Percentiles rank a stretch among this genome's conserved stretches.
These are phyloP conservation scores for Athrips mouffetella DNA, from an alignment of 2,888 invertebrate species.

Conservation along the genomic window DNA sequence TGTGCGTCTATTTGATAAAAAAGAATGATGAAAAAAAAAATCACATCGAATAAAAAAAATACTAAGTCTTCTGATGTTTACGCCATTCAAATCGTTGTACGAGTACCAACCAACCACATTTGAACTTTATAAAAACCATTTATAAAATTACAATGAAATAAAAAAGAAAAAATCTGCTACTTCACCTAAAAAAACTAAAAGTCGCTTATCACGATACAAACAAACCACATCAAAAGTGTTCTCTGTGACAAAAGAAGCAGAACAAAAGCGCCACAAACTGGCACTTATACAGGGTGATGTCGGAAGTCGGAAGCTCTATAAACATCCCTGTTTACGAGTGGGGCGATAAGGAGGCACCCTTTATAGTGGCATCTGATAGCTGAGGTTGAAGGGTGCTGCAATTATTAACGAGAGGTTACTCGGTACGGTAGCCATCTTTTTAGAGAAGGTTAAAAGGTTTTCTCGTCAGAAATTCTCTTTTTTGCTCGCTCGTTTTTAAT, in stretches of 20 bases:
- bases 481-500: no score
- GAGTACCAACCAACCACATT: no score
- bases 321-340: constrained; percentile 39
- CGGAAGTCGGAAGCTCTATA: constrained; percentile 45
- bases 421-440: neutral
- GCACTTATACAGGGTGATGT: constrained; percentile 31
- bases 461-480: no score
- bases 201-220: neutral
- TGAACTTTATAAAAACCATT: no score
- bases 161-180: no score
- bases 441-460: neutral
- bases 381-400: constrained; percentile 2
- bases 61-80: no score
- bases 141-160: no score
- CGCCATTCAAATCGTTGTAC: no score
- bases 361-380: constrained; percentile 17
- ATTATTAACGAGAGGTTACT: neutral
- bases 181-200: no score
- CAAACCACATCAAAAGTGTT: neutral
- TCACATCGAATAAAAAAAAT: no score
- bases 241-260: constrained; percentile 22
- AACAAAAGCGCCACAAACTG: constrained; percentile 30
- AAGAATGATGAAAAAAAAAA: no score
- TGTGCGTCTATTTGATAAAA: no score
- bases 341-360: constrained; percentile 15